Evolutionary conservation across 2,113 vertebrate genomes (phyloP).

Genomic region (Eublepharis macularius): DNA sequence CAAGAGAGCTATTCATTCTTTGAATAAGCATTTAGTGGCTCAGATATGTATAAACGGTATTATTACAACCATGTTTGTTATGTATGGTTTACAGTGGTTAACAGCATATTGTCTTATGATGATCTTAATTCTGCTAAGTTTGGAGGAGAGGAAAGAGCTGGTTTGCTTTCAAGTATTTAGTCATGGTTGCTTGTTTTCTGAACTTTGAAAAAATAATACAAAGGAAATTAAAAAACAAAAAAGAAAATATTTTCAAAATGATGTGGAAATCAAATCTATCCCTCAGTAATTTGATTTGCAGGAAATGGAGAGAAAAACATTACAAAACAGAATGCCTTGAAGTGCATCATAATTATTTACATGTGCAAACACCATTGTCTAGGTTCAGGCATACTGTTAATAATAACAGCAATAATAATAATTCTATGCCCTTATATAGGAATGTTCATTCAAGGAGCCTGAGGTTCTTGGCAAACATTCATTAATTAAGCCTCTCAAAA

Average conservation of each 20-base stretch:
- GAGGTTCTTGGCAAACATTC: constrained; percentile 28
- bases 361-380: constrained; percentile 79
- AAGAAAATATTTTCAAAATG: constrained; percentile 84
- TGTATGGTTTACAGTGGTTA: constrained; percentile 72
- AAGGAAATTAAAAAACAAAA: constrained; percentile 81
- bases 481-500: constrained; percentile 26
- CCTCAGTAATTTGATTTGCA: constrained; percentile 82
- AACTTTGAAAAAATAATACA: constrained; percentile 81
- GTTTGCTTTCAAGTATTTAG: constrained; percentile 81
- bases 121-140: constrained; percentile 80
- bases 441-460: constrained; percentile 37
- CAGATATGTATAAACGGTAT: constrained; percentile 75
- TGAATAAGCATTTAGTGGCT: constrained; percentile 77
- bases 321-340: constrained; percentile 82
- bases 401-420: constrained; percentile 62
- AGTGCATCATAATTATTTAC: constrained; percentile 83
- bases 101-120: constrained; percentile 69
- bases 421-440: constrained; percentile 43
- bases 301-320: constrained; percentile 82
- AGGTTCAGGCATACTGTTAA: constrained; percentile 72
- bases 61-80: constrained; percentile 72
- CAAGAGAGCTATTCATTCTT: constrained; percentile 71
- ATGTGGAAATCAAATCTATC: constrained; percentile 83
- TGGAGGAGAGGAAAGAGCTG: constrained; percentile 64
- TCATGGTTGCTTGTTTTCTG: constrained; percentile 79